Percentiles rank a stretch among this genome's conserved stretches.
Evolutionary conservation across 2,888 invertebrate genomes (phyloP).

Genomic region (Cantharis flavilabris): DNA sequence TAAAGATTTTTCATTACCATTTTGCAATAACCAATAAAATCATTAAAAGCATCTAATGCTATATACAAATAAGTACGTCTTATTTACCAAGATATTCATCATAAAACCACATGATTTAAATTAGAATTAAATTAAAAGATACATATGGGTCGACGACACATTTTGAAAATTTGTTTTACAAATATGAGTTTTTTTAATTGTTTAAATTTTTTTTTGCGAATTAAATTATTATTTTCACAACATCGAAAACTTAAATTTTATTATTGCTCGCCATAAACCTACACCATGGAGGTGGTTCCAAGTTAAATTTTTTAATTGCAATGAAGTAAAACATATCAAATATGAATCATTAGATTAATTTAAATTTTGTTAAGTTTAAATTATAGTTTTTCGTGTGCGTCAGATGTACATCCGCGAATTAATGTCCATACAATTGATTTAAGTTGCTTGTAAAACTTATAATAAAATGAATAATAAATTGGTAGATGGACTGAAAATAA

Average conservation of each 20-base stretch:
- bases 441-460: background rate
- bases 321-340: background rate
- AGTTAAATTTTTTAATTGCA: background rate
- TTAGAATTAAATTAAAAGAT: background rate
- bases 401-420: background rate
- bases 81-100: background rate
- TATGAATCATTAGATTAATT: background rate
- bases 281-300: background rate
- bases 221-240: too few relatives aligned
- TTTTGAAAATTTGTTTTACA: background rate
- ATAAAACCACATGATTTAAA: background rate
- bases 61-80: background rate
- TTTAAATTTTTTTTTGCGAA: too few relatives aligned
- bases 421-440: background rate
- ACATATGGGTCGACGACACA: background rate
- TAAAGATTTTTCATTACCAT: background rate
- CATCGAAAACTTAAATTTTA: too few relatives aligned
- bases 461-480: background rate
- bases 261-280: background rate
- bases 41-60: background rate
- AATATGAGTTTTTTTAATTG: too few relatives aligned
- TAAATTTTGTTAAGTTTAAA: background rate
- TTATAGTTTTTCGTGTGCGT: background rate
- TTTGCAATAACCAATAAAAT: background rate
- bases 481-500: background rate